Base-by-base conservation (phyloP, 2,113 vertebrate species). In the Sinocyclocheilus rhinocerous region DNA sequence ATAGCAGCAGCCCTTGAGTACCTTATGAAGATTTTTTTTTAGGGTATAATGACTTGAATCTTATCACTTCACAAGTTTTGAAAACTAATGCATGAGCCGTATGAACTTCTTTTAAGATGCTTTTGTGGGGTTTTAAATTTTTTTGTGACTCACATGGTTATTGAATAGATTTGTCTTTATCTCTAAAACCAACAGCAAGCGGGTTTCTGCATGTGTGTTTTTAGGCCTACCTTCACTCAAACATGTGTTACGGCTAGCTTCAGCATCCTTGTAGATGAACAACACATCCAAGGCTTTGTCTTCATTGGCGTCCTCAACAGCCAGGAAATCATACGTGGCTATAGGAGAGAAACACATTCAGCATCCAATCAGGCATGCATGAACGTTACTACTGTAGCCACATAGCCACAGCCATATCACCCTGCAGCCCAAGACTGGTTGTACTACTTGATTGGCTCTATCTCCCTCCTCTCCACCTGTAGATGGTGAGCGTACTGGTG, bases 211-310 rank as follows among this genome's bases (percentile, higher is more conserved):
- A 29, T 18, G 72, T 12, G 48, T 50, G 13, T 33, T 24, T 20
- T 13, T 48, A 1, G 36, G 80, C 11, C 87, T 93, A 98, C 98
- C 96, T 95, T 93, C 90, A 29, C 88, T 88, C 4, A 76, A 1
- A 45, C 97, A 99, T 18, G 96, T 95, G 0, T 63, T 86, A 91
- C 95, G 84, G 61, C 85, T 93, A 89, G 89, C 73, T 0, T 92
- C 91, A 76, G 67, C 57, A 2, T 87, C 91, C 90, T 93, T 96
- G 88, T 97, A 92, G 82, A 96, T 94, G 83, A 99, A 96, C 84
- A 98, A 6, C 24, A 98, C 90, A 33, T 99, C 98, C 86, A 94
- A 94, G 76, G 98, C 95, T 86, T 93, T 95, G 94, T 99, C 97
- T 67, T 83, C 61, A 39, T 93, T 97, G 55, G 92, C 90, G 50